Conservation (phyloP, 2,888 invertebrate species). For the Esperia sulphurella region DNA sequence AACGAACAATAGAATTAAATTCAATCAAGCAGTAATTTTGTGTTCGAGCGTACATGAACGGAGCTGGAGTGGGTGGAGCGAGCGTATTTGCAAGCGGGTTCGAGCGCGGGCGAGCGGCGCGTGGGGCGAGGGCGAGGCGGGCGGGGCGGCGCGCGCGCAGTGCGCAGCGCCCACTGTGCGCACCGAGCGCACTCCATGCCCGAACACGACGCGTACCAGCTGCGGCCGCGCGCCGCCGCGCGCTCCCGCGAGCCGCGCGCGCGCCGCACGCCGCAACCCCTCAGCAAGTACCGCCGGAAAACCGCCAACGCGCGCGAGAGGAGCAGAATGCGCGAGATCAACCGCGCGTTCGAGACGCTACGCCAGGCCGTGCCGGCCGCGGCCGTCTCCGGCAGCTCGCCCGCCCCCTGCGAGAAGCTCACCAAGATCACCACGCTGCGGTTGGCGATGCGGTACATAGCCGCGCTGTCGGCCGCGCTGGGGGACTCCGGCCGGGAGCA, state of each 20-base stretch:
- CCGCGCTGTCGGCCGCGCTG: constrained; percentile 84
- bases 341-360: constrained; percentile 91
- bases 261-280: constrained; percentile 85
- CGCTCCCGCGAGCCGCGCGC: constrained; percentile 73
- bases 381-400: constrained; percentile 70
- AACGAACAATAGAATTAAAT: not conserved
- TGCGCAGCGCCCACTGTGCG: constrained; percentile 18
- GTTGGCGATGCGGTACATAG: constrained; percentile 92
- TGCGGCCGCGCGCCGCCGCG: constrained; percentile 74
- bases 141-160: not conserved
- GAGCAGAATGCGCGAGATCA: constrained; percentile 93
- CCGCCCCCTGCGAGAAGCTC: constrained; percentile 85
- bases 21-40: constrained; percentile 16
- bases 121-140: constrained; percentile 34
- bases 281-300: constrained; percentile 93
- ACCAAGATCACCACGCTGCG: constrained; percentile 94
- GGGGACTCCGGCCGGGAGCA: constrained; percentile 26
- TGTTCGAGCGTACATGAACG: constrained; percentile 65
- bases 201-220: constrained; percentile 77
- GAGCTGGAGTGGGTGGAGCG: constrained; percentile 65
- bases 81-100: constrained; percentile 67
- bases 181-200: constrained; percentile 67
- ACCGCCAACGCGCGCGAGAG: constrained; percentile 94
- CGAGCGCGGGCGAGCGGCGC: constrained; percentile 49
- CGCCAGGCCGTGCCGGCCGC: constrained; percentile 86